Percentiles rank a stretch among this genome's conserved stretches.
phyloP scores from a whole-genome alignment of 2,797 vertebrate genomes.

The Labeo calbasu region DNA sequence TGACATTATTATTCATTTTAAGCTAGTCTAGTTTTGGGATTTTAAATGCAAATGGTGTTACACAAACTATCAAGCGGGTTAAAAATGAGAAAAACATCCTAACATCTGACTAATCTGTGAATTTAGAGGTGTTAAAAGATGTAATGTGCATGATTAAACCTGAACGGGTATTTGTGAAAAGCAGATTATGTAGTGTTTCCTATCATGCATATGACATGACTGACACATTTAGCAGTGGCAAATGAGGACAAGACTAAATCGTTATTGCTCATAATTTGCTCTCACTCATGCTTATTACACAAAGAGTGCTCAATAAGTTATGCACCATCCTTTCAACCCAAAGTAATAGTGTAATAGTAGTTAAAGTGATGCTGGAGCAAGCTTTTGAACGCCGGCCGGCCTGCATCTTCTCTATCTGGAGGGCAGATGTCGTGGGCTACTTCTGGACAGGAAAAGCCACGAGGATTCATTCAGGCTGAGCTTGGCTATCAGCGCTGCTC shows the following conservation, averaged over 20 bases:
- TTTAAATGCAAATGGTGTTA: neutral
- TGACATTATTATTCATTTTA: neutral
- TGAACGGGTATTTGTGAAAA: neutral
- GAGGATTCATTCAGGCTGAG: neutral
- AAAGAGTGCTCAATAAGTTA: neutral
- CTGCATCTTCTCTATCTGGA: conserved; percentile 1
- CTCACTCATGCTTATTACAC: neutral
- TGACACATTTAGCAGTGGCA: conserved; percentile 5
- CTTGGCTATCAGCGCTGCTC: conserved; percentile 3
- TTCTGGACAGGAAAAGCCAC: neutral
- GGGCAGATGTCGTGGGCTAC: conserved; percentile 5
- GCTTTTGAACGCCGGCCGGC: neutral
- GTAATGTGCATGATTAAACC: neutral
- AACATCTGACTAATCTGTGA: neutral
- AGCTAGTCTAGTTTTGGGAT: neutral
- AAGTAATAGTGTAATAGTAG: neutral
- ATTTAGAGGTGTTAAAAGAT: conserved; percentile 12
- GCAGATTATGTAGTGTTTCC: neutral
- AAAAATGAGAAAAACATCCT: neutral
- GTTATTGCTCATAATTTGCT: neutral
- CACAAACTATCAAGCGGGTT: neutral
- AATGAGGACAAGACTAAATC: neutral
- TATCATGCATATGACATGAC: neutral
- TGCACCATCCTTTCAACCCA: neutral
- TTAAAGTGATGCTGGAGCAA: neutral